Percentiles rank a stretch among this genome's conserved stretches.
These are phyloP conservation scores for Nycticorax nycticorax DNA, from an alignment of 2,113 vertebrate genomes.

Conservation along the genomic window DNA sequence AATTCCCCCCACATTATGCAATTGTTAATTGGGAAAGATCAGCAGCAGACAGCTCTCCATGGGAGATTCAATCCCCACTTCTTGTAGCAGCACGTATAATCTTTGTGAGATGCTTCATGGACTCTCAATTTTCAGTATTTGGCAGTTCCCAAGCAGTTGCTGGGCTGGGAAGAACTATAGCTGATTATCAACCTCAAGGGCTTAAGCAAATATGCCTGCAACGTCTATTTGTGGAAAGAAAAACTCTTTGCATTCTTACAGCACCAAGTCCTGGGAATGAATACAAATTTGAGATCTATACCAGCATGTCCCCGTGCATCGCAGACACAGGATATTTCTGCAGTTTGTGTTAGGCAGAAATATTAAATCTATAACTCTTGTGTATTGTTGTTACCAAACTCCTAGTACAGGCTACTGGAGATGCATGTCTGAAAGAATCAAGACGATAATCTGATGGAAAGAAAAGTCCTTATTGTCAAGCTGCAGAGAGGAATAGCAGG, in stretches of 20 bases:
- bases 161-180: not conserved
- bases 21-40: not conserved
- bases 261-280: not conserved
- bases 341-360: not conserved
- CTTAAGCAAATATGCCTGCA: constrained; percentile 51
- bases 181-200: constrained; percentile 53
- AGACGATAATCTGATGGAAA: not conserved
- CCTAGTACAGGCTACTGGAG: not conserved
- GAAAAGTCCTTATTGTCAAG: not conserved
- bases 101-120: not conserved
- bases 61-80: not conserved
- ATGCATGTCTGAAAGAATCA: not conserved
- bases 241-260: constrained; percentile 10
- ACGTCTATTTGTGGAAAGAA: constrained; percentile 42
- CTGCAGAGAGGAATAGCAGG: not conserved
- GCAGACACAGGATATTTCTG: not conserved
- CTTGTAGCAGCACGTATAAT: not conserved
- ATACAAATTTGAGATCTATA: not conserved
- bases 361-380: not conserved
- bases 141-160: not conserved
- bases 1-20: not conserved
- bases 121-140: not conserved
- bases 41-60: not conserved
- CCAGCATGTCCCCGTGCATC: not conserved
- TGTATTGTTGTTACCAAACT: not conserved